These are phyloP conservation scores for Globodera rostochiensis DNA, from an alignment of 1,140 invertebrate species.

Conservation along the genomic window DNA sequence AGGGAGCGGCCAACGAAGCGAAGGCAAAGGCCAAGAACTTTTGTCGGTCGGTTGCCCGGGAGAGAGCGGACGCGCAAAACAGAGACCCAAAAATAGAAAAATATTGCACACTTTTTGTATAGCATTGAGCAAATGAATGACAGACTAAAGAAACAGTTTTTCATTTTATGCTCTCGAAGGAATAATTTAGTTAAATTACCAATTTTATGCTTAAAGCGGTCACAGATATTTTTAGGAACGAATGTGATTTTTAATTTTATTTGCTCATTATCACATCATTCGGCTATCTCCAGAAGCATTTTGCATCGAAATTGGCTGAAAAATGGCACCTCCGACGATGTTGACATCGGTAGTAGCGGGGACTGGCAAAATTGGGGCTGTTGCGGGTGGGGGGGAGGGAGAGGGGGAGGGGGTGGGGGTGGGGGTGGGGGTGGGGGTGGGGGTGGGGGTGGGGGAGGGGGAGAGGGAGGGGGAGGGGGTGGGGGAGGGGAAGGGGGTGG, in stretches of 20 bases:
- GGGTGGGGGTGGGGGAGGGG: neutral
- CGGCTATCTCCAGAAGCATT: conserved; percentile 3
- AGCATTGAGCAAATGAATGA: no score
- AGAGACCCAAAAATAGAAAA: no score
- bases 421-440: neutral
- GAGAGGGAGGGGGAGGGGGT: neutral
- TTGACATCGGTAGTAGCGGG: conserved; percentile 3
- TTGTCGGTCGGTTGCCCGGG: no score
- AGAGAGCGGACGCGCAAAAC: no score
- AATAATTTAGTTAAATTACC: no score
- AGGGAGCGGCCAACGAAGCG: no score
- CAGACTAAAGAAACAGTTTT: no score
- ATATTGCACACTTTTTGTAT: no score
- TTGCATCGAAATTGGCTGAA: conserved; percentile 29
- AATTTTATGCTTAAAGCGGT: no score
- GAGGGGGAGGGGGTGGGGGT: neutral
- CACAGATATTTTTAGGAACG: no score
- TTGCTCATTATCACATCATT: neutral
- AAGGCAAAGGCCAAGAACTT: no score
- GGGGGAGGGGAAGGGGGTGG: neutral
- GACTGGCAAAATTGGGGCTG: neutral
- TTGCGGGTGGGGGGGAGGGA: neutral
- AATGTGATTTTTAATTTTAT: neutral
- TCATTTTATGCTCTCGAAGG: no score
- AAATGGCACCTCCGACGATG: conserved; percentile 30